These are phyloP conservation scores for Cygnus atratus DNA, from an alignment of 2,113 vertebrate species.

Conservation along the genomic window DNA sequence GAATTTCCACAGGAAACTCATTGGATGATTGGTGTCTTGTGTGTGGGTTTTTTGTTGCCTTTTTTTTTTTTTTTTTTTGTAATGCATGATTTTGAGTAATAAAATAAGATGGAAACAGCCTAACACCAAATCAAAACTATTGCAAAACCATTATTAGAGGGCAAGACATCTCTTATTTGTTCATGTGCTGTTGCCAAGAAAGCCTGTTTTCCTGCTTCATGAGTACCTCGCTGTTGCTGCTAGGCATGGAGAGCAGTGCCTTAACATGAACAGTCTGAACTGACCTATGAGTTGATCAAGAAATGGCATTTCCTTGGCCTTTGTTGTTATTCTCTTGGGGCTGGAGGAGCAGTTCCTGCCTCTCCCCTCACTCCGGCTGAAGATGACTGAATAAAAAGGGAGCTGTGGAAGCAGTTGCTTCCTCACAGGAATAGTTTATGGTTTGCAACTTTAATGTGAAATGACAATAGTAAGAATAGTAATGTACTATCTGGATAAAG, in stretches of 20 bases:
- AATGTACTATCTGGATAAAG: neutral
- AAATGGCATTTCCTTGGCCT: neutral
- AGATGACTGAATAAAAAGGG: neutral
- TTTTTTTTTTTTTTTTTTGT: neutral
- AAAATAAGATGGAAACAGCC: neutral
- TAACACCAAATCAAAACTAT: neutral
- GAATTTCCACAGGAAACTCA: neutral
- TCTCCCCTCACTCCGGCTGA: neutral
- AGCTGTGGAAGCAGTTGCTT: neutral
- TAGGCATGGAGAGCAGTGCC: neutral
- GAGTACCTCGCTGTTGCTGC: neutral
- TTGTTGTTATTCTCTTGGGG: neutral
- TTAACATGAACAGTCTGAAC: neutral
- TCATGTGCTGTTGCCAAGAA: neutral
- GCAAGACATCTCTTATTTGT: neutral
- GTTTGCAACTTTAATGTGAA: neutral
- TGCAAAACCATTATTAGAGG: neutral
- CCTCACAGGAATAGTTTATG: neutral
- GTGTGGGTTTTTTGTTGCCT: too few species aligned
- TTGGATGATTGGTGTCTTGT: neutral
- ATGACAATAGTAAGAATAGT: neutral
- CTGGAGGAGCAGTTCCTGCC: neutral
- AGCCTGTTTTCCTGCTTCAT: neutral
- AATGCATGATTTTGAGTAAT: fast-evolving
- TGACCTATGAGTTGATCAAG: neutral